phyloP scores from a whole-genome alignment of 1,140 invertebrate species.

The Oncopodura yosiiana region DNA sequence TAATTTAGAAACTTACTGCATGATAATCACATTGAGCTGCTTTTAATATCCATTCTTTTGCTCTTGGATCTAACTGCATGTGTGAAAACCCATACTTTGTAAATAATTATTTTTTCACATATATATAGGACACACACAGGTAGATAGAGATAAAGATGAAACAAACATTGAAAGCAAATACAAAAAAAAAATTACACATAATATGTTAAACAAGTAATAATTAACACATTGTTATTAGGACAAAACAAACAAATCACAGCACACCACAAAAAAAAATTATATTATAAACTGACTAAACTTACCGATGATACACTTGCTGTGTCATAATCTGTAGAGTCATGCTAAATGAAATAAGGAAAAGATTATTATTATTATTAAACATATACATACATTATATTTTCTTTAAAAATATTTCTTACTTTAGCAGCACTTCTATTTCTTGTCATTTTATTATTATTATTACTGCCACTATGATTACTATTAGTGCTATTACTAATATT shows the following conservation, averaged over 20 bases:
- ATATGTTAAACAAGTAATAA: not conserved
- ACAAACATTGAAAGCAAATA: not conserved
- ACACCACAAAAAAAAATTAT: conserved; percentile 1
- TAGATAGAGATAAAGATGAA: too few relatives aligned
- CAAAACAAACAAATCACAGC: conserved; percentile 1
- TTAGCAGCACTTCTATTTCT: not conserved
- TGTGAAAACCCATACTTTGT: conserved; percentile 24
- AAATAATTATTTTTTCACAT: not conserved
- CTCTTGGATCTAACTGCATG: conserved; percentile 53
- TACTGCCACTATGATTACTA: not conserved
- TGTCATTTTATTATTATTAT: not conserved
- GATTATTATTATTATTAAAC: conserved; percentile 11
- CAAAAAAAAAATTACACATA: not conserved
- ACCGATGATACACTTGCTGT: conserved; percentile 57
- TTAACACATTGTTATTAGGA: not conserved
- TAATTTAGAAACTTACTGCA: too few relatives aligned
- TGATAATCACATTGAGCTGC: conserved; percentile 74
- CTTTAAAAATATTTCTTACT: not conserved
- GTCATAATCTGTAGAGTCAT: conserved; percentile 60
- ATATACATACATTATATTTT: not conserved
- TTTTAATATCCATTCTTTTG: conserved; percentile 72
- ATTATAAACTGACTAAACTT: conserved; percentile 40
- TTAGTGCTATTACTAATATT: not conserved
- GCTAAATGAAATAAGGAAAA: conserved; percentile 44
- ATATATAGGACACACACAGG: not conserved